Conservation (phyloP, 2,888 invertebrate species). For the Chydorus sphaericus region DNA sequence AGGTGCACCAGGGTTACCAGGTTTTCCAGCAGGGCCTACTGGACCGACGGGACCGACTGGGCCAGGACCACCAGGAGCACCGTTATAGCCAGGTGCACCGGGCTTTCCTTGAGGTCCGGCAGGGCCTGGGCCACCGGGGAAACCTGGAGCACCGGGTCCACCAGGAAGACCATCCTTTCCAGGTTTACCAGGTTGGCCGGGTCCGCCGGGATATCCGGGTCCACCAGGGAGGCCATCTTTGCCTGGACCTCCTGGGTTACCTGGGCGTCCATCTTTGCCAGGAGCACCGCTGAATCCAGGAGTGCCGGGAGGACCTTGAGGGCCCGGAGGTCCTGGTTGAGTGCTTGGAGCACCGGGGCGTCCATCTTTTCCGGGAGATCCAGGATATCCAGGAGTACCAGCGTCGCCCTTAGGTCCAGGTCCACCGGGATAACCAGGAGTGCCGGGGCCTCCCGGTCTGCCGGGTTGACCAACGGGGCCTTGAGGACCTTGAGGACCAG, state of each 20-base stretch:
- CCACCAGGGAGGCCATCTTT: constrained; percentile 52
- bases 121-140: constrained; percentile 54
- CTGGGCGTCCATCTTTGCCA: constrained; percentile 60
- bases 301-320: not conserved
- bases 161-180: constrained; percentile 50
- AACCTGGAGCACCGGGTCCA: constrained; percentile 52
- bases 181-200: constrained; percentile 34
- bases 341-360: constrained; percentile 54
- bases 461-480: not conserved
- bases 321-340: constrained; percentile 46
- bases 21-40: constrained; percentile 51
- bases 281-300: not conserved
- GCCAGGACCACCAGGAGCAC: constrained; percentile 36
- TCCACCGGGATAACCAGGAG: not conserved
- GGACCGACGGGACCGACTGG: constrained; percentile 45
- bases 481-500: constrained; percentile 27
- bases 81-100: constrained; percentile 31
- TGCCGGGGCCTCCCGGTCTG: not conserved
- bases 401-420: not conserved
- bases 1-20: constrained; percentile 52
- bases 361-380: constrained; percentile 25
- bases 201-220: constrained; percentile 41
- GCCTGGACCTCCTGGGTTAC: constrained; percentile 58
- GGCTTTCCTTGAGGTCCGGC: constrained; percentile 41
- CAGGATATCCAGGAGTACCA: not conserved